phyloP scores from a whole-genome alignment of 2,113 vertebrate species.

The Motacilla alba region DNA sequence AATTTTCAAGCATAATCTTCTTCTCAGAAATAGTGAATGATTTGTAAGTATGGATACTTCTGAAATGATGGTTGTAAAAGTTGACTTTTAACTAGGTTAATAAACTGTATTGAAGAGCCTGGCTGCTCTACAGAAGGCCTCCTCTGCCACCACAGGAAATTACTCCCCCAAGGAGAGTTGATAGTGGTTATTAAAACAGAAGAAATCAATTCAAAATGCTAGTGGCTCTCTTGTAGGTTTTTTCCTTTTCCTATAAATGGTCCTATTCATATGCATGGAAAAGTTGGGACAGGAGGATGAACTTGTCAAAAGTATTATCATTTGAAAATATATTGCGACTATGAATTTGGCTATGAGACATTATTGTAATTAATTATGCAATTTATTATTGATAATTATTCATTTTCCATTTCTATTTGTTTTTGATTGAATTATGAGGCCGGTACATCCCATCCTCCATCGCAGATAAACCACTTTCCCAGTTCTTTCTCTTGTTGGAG shows the following conservation, averaged over 20 bases:
- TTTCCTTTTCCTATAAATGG: background rate
- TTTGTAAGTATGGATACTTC: background rate
- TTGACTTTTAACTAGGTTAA: background rate
- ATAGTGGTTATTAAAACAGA: background rate
- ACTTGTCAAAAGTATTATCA: background rate
- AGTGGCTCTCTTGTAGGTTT: background rate
- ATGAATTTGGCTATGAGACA: background rate
- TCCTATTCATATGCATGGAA: background rate
- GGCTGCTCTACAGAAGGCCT: background rate
- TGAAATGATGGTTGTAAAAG: background rate
- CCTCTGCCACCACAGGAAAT: background rate
- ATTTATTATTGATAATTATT: background rate
- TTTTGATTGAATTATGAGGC: background rate
- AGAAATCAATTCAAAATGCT: background rate
- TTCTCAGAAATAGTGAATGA: background rate
- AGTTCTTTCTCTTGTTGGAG: background rate
- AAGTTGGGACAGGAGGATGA: background rate
- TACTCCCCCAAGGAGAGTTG: background rate
- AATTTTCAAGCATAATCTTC: background rate
- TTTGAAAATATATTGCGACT: background rate
- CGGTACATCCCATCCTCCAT: background rate
- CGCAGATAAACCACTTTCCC: background rate
- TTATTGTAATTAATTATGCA: background rate
- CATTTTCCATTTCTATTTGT: background rate
- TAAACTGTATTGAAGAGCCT: background rate